Conservation (phyloP, 2,888 invertebrate species). For the Drosophila differens region DNA sequence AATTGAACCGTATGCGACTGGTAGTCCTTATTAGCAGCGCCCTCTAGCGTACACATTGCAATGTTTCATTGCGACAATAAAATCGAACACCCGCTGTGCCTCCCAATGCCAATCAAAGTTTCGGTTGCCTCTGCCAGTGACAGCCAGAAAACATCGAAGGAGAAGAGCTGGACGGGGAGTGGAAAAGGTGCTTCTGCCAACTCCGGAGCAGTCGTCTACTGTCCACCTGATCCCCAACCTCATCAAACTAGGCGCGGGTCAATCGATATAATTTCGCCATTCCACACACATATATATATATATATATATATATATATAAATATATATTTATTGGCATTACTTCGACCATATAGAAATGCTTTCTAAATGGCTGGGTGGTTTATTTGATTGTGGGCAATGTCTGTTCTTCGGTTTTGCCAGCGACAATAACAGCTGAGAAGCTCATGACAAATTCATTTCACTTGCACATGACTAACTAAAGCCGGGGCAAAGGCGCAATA, state of each 20-base stretch:
- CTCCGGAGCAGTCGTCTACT: slow-evolving; percentile 12
- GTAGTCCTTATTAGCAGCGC: slow-evolving; percentile 41
- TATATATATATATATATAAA: neutral
- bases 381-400: slow-evolving; percentile 9
- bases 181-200: slow-evolving; percentile 13
- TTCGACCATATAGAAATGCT: slow-evolving; percentile 46
- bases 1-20: neutral
- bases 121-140: slow-evolving; percentile 50
- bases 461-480: slow-evolving; percentile 57
- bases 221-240: slow-evolving; percentile 30
- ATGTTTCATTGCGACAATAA: slow-evolving; percentile 51
- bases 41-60: slow-evolving; percentile 39
- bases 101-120: slow-evolving; percentile 67
- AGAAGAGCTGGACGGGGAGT: neutral
- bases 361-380: slow-evolving; percentile 9
- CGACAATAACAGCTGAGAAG: slow-evolving; percentile 59
- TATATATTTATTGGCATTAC: slow-evolving; percentile 63
- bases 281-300: slow-evolving; percentile 24
- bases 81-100: slow-evolving; percentile 54
- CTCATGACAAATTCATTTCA: slow-evolving; percentile 77
- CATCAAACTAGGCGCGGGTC: slow-evolving; percentile 36
- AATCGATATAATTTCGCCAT: slow-evolving; percentile 66
- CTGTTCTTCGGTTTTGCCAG: slow-evolving; percentile 33
- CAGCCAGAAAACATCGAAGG: slow-evolving; percentile 17
- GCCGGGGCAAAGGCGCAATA: slow-evolving; percentile 24